Percentiles rank a stretch among this genome's conserved stretches.
phyloP scores from a whole-genome alignment of 2,888 invertebrate species.

The Drosophila monieri region DNA sequence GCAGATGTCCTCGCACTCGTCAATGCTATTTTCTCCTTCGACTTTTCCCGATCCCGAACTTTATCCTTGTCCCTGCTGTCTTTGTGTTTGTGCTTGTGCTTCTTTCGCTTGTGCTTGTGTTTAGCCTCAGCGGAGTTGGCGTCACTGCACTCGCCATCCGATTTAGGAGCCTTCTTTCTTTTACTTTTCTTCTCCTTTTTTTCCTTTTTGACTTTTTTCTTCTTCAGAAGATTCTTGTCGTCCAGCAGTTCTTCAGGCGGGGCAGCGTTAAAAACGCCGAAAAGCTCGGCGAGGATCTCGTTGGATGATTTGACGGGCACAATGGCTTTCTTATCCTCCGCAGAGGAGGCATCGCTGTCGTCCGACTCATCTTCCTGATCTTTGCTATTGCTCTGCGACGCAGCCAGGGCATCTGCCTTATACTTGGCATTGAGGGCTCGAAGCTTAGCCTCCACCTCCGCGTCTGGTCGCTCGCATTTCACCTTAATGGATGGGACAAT shows the following conservation, averaged over 20 bases:
- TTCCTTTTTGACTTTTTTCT: conserved; percentile 82
- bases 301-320: conserved; percentile 82
- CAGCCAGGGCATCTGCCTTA: conserved; percentile 44
- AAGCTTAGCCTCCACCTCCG: conserved; percentile 80
- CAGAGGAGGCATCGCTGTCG: conserved; percentile 17
- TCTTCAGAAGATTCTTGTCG: conserved; percentile 82
- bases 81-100: conserved; percentile 70
- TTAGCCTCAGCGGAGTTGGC: conserved; percentile 42
- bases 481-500: conserved; percentile 55
- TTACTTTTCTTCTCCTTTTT: conserved; percentile 80
- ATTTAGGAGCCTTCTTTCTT: conserved; percentile 41
- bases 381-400: conserved; percentile 4
- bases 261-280: conserved; percentile 88
- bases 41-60: conserved; percentile 66
- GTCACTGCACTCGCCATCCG: conserved; percentile 66
- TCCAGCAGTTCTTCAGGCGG: conserved; percentile 86
- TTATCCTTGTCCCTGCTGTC: conserved; percentile 59
- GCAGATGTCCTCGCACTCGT: not conserved
- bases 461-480: conserved; percentile 81
- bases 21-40: conserved; percentile 40
- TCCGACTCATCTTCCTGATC: conserved; percentile 22
- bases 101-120: conserved; percentile 70
- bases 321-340: conserved; percentile 81
- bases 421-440: conserved; percentile 55
- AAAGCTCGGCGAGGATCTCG: conserved; percentile 93